Conservation (phyloP, 2,113 vertebrate genomes). For the Otis tarda region DNA sequence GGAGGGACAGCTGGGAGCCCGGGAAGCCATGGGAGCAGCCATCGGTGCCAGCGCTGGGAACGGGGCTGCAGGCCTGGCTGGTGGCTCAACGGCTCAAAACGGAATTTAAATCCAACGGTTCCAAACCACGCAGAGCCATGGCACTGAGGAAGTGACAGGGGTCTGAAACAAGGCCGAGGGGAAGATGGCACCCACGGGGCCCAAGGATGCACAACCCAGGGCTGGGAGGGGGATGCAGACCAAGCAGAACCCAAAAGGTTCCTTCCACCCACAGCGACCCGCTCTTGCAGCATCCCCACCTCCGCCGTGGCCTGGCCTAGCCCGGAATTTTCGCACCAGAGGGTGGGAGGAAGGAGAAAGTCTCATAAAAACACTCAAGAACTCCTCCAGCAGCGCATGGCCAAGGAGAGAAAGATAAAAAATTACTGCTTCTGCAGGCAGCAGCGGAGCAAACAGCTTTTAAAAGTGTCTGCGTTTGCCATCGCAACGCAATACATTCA, state of each 20-base stretch:
- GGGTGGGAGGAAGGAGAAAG: background rate
- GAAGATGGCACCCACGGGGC: too few species aligned
- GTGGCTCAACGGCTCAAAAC: background rate
- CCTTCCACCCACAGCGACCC: background rate
- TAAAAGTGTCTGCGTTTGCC: background rate
- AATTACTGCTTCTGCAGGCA: background rate
- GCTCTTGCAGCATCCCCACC: background rate
- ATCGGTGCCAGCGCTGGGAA: background rate
- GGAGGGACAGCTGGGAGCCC: background rate
- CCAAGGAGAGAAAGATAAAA: background rate
- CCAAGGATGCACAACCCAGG: background rate
- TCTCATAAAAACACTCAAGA: too few species aligned
- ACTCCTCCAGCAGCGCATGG: background rate
- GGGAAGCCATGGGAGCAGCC: background rate
- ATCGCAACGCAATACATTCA: rapidly evolving
- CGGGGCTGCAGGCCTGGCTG: too few species aligned
- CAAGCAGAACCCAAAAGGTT: background rate
- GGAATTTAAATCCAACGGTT: background rate
- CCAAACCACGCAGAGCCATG: background rate
- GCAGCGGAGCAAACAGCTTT: background rate
- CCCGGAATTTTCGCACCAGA: background rate
- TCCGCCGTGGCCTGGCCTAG: background rate
- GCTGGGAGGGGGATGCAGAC: background rate
- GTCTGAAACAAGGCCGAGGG: background rate
- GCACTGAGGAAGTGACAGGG: background rate